Percentiles rank a stretch among this genome's conserved stretches.
Conservation (phyloP, 2,888 invertebrate genomes). For the Harpagoxenus sublaevis region DNA sequence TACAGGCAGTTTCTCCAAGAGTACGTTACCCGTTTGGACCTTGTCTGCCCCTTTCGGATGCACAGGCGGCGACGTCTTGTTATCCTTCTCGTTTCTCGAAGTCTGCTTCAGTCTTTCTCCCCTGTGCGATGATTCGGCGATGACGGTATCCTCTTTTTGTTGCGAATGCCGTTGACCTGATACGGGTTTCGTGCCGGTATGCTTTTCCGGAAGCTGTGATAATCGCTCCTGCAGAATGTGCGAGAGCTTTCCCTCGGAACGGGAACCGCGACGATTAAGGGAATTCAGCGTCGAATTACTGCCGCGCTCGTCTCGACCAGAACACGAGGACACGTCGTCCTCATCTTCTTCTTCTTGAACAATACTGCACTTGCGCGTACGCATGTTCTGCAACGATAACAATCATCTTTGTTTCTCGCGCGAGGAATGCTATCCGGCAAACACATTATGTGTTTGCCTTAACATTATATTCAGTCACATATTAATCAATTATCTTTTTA, state of each 20-base stretch:
- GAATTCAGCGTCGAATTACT: constrained; percentile 86
- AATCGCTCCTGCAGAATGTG: constrained; percentile 89
- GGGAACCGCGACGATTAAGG: constrained; percentile 91
- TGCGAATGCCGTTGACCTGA: constrained; percentile 70
- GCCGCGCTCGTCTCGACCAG: constrained; percentile 88
- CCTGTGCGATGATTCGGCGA: constrained; percentile 45
- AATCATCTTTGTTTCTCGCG: constrained; percentile 33
- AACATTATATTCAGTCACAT: constrained; percentile 9
- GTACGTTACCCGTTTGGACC: constrained; percentile 44
- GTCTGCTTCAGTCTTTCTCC: constrained; percentile 69
- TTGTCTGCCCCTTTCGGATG: constrained; percentile 65
- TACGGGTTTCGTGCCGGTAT: constrained; percentile 82
- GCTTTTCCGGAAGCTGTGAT: constrained; percentile 89
- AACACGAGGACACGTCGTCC: constrained; percentile 90
- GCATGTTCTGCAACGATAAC: constrained; percentile 85
- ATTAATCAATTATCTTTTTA: constrained; percentile 5
- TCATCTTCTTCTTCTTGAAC: constrained; percentile 97
- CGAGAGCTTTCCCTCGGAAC: constrained; percentile 93
- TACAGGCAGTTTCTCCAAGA: constrained; percentile 61
- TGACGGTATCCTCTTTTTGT: constrained; percentile 64
- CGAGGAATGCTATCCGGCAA: constrained; percentile 2
- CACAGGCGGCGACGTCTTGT: constrained; percentile 63
- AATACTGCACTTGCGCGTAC: constrained; percentile 95
- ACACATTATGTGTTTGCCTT: background rate
- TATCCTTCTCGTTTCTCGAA: constrained; percentile 59